Evolutionary conservation across 2,113 vertebrate species (phyloP).

Genomic region (Psilopsiagon aymara): DNA sequence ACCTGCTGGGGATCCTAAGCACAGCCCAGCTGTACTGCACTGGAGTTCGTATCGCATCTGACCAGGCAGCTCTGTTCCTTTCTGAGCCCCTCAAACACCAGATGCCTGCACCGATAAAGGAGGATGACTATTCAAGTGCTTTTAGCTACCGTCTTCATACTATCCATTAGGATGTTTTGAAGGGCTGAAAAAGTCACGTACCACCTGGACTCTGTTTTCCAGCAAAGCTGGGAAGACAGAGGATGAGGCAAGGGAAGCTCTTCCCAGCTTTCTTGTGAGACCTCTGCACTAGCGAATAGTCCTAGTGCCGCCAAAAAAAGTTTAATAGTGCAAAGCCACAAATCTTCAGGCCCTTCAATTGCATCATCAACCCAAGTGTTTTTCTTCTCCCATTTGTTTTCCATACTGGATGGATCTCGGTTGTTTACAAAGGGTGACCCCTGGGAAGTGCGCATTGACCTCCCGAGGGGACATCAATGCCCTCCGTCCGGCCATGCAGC

Average conservation of each 20-base stretch:
- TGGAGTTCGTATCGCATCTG: conserved; percentile 12
- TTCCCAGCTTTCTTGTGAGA: background rate
- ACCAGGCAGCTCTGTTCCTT: background rate
- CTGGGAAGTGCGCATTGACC: fast-evolving
- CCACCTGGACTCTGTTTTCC: background rate
- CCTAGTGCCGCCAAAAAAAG: background rate
- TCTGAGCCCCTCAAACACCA: conserved; percentile 30
- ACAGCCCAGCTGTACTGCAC: background rate
- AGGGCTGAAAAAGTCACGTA: background rate
- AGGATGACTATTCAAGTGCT: background rate
- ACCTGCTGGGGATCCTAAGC: background rate
- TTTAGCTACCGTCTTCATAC: background rate
- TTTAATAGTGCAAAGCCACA: background rate
- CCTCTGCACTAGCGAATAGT: background rate
- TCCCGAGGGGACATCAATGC: background rate
- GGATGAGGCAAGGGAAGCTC: background rate
- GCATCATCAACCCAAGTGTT: background rate
- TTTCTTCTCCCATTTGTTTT: background rate
- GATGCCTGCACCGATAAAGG: conserved; percentile 32
- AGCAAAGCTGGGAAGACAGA: background rate
- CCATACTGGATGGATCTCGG: background rate
- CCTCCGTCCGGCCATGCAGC: background rate
- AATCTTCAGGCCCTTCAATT: background rate
- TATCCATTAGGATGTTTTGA: background rate
- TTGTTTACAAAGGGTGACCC: background rate